Evolutionary conservation across 2,113 vertebrate species (phyloP).

Genomic region (Spermophilus dauricus): DNA sequence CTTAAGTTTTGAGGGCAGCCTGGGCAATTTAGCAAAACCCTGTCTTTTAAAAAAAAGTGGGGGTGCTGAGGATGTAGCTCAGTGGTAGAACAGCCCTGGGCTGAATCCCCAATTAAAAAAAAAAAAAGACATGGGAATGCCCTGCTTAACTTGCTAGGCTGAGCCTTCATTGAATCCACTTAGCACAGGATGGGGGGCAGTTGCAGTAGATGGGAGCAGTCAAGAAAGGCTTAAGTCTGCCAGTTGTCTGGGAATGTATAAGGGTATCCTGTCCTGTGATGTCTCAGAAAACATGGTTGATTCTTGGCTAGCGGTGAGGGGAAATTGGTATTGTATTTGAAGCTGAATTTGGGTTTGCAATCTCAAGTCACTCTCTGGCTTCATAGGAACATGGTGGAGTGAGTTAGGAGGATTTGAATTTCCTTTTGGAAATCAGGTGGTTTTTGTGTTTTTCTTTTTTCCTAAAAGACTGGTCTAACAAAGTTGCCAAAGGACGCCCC

Average conservation of each 20-base stretch:
- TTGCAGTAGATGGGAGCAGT: not conserved
- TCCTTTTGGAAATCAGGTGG: constrained; percentile 64
- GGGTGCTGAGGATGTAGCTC: not conserved
- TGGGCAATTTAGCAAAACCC: no score
- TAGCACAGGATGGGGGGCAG: not conserved
- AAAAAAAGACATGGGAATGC: not conserved
- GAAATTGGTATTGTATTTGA: not conserved
- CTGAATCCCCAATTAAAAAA: not conserved
- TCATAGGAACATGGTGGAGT: constrained; percentile 61
- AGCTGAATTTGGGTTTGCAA: constrained; percentile 33
- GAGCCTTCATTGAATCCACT: not conserved
- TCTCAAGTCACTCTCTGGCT: constrained; percentile 5
- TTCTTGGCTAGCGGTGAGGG: not conserved
- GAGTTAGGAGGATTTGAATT: constrained; percentile 56
- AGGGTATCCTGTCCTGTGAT: not conserved
- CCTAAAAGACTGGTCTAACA: constrained; percentile 35
- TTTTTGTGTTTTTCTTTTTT: not conserved
- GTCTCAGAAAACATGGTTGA: not conserved
- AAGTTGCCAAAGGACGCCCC: constrained; percentile 27
- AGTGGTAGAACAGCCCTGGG: not conserved
- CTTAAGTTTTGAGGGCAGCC: not conserved
- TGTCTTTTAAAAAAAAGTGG: not conserved
- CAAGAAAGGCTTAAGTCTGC: not conserved
- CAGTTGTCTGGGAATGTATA: not conserved
- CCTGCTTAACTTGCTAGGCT: not conserved